Conservation (phyloP, 2,888 invertebrate species). For the Melangyna quadrimaculata region DNA sequence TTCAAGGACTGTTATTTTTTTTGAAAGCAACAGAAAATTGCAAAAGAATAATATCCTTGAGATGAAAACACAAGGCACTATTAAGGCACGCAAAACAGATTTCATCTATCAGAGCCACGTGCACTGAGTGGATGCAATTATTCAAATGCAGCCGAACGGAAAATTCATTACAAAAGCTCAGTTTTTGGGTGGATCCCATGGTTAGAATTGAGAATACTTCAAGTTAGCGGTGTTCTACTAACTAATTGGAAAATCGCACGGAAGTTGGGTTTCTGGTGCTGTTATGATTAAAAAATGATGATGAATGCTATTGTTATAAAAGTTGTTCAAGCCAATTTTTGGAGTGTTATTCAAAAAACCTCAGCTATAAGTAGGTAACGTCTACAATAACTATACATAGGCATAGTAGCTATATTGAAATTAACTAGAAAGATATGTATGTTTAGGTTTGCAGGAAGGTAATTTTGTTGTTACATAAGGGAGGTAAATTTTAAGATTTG, state of each 20-base stretch:
- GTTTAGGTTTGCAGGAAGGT: no score
- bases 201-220: conserved; percentile 18
- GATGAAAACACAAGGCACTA: conserved; percentile 51
- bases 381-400: no score
- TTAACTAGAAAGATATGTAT: no score
- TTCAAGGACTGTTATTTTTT: conserved; percentile 34
- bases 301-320: conserved; percentile 1
- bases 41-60: conserved; percentile 49
- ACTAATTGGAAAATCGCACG: conserved; percentile 21
- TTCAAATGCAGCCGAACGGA: conserved; percentile 44
- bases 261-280: not conserved
- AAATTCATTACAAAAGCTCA: conserved; percentile 45
- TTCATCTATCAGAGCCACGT: conserved; percentile 19
- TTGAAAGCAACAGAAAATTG: not conserved
- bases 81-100: conserved; percentile 48
- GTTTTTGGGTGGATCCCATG: not conserved
- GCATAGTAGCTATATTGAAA: no score
- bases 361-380: no score
- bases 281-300: not conserved
- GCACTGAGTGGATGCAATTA: conserved; percentile 54
- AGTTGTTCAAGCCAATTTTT: not conserved
- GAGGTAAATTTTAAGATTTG: no score
- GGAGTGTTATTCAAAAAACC: not conserved
- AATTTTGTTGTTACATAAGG: no score
- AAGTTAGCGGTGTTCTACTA: conserved; percentile 1